Conservation (phyloP, 2,888 invertebrate genomes). For the Chrysodeixis includens region DNA sequence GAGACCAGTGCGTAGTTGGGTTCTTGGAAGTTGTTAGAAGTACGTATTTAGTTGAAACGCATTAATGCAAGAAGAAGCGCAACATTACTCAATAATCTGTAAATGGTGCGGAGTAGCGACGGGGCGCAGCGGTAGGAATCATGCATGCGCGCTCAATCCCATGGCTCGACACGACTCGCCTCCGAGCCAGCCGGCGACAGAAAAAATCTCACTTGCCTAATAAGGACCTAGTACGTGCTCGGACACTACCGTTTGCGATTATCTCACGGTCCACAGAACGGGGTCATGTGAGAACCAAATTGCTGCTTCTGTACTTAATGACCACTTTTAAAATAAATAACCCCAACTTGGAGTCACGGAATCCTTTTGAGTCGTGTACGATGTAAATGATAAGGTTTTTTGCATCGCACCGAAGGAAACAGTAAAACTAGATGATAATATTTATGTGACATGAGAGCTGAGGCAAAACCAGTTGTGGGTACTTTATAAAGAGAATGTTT, state of each 20-base stretch:
- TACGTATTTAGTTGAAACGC: conserved; percentile 23
- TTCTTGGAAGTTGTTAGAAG: conserved; percentile 16
- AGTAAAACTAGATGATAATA: conserved; percentile 67
- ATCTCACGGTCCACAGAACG: conserved; percentile 84
- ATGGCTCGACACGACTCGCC: conserved; percentile 64
- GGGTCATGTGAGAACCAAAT: conserved; percentile 84
- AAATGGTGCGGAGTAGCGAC: conserved; percentile 65
- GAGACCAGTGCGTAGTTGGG: conserved; percentile 7
- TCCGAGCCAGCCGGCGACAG: conserved; percentile 66
- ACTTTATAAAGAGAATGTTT: conserved; percentile 68
- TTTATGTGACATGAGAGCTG: conserved; percentile 62
- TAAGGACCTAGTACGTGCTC: conserved; percentile 84
- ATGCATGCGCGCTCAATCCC: conserved; percentile 76
- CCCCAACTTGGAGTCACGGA: conserved; percentile 73
- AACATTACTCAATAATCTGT: conserved; percentile 60
- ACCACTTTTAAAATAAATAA: conserved; percentile 74
- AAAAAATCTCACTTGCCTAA: conserved; percentile 81
- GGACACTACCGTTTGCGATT: conserved; percentile 85
- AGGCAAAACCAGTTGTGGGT: conserved; percentile 66
- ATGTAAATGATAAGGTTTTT: conserved; percentile 75
- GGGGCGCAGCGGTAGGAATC: conserved; percentile 62
- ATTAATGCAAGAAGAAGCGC: conserved; percentile 52
- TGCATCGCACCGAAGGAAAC: conserved; percentile 61
- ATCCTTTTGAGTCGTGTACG: conserved; percentile 72
- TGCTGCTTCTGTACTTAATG: conserved; percentile 76